These are phyloP conservation scores for Altica lythri DNA, from an alignment of 2,888 invertebrate species.

Conservation along the genomic window DNA sequence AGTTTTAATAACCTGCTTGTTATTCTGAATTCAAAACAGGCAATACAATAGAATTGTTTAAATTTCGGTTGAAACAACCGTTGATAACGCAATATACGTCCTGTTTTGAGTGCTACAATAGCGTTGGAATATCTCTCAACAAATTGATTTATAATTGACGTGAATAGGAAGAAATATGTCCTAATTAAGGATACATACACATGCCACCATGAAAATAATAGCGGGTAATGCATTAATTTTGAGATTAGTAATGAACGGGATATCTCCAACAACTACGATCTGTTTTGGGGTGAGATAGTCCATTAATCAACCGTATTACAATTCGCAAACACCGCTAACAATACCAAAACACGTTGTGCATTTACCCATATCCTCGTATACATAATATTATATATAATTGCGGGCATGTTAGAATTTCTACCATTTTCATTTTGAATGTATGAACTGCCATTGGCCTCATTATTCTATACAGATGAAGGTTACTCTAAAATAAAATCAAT, in stretches of 20 bases:
- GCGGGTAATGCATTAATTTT: slow-evolving; percentile 37
- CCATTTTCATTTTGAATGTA: slow-evolving; percentile 10
- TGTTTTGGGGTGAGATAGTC: slow-evolving; percentile 34
- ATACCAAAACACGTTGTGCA: slow-evolving; percentile 37
- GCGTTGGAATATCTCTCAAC: slow-evolving; percentile 15
- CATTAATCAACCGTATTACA: slow-evolving; percentile 41
- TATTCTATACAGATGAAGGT: too few relatives aligned
- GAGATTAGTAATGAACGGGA: slow-evolving; percentile 36
- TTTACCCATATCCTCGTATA: slow-evolving; percentile 27
- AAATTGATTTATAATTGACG: slow-evolving; percentile 26
- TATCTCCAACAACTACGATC: slow-evolving; percentile 36
- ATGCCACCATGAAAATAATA: slow-evolving; percentile 33
- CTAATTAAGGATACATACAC: slow-evolving; percentile 33
- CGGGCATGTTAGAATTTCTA: slow-evolving; percentile 17
- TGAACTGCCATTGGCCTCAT: slow-evolving; percentile 9
- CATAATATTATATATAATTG: slow-evolving; percentile 27
- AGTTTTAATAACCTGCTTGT: background rate
- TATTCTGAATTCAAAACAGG: too few relatives aligned
- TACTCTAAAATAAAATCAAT: too few relatives aligned
- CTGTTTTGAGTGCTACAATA: slow-evolving; percentile 9
- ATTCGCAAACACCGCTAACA: slow-evolving; percentile 37
- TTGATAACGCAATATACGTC: slow-evolving; percentile 9
- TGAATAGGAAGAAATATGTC: slow-evolving; percentile 29
- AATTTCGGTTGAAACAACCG: slow-evolving; percentile 2
- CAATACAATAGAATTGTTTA: background rate